Percentiles rank a stretch among this genome's conserved stretches.
phyloP scores from a whole-genome alignment of 1,140 invertebrate genomes.

The Drepana arcuata region DNA sequence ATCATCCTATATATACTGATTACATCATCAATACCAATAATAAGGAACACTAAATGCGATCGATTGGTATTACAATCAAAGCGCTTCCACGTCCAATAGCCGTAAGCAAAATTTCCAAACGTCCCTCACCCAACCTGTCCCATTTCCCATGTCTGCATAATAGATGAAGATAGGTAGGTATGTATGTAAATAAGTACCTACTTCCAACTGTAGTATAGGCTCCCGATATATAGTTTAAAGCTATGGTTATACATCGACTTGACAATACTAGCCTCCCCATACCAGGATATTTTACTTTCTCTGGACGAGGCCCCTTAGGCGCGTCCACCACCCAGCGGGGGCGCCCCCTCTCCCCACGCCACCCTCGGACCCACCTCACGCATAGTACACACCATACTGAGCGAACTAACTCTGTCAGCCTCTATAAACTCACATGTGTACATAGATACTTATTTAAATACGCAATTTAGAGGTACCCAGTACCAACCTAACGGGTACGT shows the following conservation, averaged over 20 bases:
- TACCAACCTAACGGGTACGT: conserved; percentile 17
- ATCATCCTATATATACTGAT: too few species aligned
- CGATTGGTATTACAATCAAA: conserved; percentile 26
- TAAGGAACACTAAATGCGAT: too few species aligned
- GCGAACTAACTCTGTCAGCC: conserved; percentile 59
- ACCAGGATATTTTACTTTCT: conserved; percentile 68
- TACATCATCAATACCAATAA: too few species aligned
- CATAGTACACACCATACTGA: conserved; percentile 62
- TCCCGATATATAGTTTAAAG: conserved; percentile 65
- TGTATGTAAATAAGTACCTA: conserved; percentile 65
- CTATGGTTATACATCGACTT: conserved; percentile 64
- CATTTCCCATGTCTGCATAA: conserved; percentile 62
- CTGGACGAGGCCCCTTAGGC: conserved; percentile 62
- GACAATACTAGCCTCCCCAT: conserved; percentile 67
- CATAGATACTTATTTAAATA: conserved; percentile 63
- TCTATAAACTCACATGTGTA: conserved; percentile 57
- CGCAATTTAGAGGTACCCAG: conserved; percentile 45
- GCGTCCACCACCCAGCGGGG: conserved; percentile 33
- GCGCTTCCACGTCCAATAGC: conserved; percentile 34
- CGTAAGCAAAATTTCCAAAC: conserved; percentile 42
- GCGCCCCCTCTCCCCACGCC: conserved; percentile 20
- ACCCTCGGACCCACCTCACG: conserved; percentile 42
- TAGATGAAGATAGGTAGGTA: conserved; percentile 59
- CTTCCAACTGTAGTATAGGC: conserved; percentile 40
- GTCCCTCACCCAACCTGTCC: conserved; percentile 44